These are phyloP conservation scores for Lithophane leautieri DNA, from an alignment of 2,888 invertebrate species.

Conservation along the genomic window DNA sequence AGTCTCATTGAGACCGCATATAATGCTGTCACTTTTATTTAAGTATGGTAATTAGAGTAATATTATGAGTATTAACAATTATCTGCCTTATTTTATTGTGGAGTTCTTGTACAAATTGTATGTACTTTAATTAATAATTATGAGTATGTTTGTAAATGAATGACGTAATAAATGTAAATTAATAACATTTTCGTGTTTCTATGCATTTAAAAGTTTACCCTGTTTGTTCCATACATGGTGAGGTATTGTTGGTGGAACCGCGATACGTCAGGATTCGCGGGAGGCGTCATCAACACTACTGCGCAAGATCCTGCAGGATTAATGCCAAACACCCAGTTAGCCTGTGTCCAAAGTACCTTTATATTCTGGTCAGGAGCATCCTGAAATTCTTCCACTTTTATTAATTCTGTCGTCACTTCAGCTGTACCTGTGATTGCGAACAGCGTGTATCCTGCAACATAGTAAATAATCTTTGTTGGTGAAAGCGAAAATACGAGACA, in stretches of 20 bases:
- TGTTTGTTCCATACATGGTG: slow-evolving; percentile 10
- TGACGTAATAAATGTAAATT: slow-evolving; percentile 88
- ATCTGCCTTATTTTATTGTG: slow-evolving; percentile 74
- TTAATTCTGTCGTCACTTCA: slow-evolving; percentile 68
- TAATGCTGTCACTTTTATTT: slow-evolving; percentile 81
- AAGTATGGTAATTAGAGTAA: slow-evolving; percentile 68
- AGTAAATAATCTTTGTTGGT: no score
- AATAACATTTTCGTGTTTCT: slow-evolving; percentile 73
- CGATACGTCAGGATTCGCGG: slow-evolving; percentile 69
- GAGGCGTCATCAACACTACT: slow-evolving; percentile 74
- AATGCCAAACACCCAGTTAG: slow-evolving; percentile 67
- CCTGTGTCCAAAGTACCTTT: slow-evolving; percentile 70
- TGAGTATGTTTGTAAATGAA: slow-evolving; percentile 87
- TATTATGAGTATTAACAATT: slow-evolving; percentile 84
- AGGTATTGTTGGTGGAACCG: slow-evolving; percentile 71
- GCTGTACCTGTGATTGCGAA: slow-evolving; percentile 77
- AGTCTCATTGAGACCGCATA: slow-evolving; percentile 86
- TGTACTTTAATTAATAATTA: slow-evolving; percentile 80
- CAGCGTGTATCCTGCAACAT: slow-evolving; percentile 77
- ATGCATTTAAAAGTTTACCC: neutral
- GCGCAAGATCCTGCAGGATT: slow-evolving; percentile 81
- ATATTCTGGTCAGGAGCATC: slow-evolving; percentile 59
- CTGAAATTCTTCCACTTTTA: slow-evolving; percentile 77
- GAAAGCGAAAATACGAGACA: no score
- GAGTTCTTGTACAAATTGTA: slow-evolving; percentile 86